Percentiles rank a stretch among this genome's conserved stretches.
phyloP scores from a whole-genome alignment of 2,797 vertebrate genomes.

The Ficedula albicollis region DNA sequence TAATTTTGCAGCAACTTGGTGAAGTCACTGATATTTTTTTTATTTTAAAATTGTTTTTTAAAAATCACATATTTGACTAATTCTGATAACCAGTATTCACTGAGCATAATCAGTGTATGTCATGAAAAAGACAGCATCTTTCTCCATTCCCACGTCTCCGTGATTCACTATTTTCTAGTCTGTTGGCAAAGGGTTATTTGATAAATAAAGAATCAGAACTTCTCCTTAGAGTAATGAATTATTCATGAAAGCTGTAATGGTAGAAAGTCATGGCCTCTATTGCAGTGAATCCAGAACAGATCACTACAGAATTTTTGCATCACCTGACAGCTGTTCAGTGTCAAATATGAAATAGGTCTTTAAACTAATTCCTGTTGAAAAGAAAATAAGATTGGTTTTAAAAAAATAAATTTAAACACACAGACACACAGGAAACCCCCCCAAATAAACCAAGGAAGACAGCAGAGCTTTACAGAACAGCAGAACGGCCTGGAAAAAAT shows the following conservation, averaged over 20 bases:
- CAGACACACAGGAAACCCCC: too few species aligned
- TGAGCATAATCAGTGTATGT: neutral
- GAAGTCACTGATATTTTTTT: neutral
- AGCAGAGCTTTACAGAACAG: neutral
- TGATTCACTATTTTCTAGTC: neutral
- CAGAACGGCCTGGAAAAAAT: neutral
- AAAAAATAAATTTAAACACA: neutral
- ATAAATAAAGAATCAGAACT: slow-evolving; percentile 18
- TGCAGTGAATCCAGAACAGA: neutral
- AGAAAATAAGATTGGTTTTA: neutral
- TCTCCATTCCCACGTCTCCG: neutral
- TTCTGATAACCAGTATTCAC: neutral
- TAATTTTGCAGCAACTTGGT: neutral
- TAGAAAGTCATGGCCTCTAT: neutral
- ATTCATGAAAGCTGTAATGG: slow-evolving; percentile 18
- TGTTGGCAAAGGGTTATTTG: neutral
- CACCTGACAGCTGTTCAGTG: neutral
- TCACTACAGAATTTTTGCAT: neutral
- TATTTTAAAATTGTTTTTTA: neutral
- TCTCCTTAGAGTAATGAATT: slow-evolving; percentile 35
- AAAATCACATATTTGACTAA: neutral
- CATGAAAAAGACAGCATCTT: neutral
- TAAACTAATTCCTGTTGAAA: neutral
- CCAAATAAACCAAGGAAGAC: neutral
- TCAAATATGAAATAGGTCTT: neutral